phyloP scores from a whole-genome alignment of 2,113 vertebrate species.

The Epinephelus fuscoguttatus region DNA sequence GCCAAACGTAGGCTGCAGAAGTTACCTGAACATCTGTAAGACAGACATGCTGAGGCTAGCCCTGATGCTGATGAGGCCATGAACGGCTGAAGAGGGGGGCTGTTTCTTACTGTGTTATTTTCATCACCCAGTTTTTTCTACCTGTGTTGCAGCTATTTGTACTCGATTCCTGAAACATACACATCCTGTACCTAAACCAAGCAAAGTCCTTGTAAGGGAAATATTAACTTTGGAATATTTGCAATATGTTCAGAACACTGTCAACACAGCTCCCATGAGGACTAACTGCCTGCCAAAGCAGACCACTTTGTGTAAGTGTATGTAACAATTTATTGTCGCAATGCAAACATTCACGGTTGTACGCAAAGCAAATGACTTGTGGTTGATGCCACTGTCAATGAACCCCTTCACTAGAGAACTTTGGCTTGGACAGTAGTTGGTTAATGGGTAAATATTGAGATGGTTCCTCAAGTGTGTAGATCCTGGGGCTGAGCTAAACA shows the following conservation, averaged over 20 bases:
- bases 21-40: conserved; percentile 31
- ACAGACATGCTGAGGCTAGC: conserved; percentile 6
- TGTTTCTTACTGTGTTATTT: conserved; percentile 18
- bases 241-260: conserved; percentile 58
- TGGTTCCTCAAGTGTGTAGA: conserved; percentile 56
- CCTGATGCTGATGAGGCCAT: neutral
- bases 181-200: conserved; percentile 44
- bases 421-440: conserved; percentile 18
- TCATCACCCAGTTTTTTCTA: neutral
- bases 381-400: conserved; percentile 22
- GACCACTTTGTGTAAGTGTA: conserved; percentile 30
- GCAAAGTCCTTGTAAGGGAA: conserved; percentile 63
- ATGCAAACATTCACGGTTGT: conserved; percentile 57
- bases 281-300: conserved; percentile 18
- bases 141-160: conserved; percentile 23
- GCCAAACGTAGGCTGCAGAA: conserved; percentile 27
- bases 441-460: conserved; percentile 67
- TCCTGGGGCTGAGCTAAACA: conserved; percentile 40
- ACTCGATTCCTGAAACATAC: conserved; percentile 37
- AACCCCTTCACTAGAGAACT: conserved; percentile 15
- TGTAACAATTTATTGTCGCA: conserved; percentile 60
- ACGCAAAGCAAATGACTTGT: conserved; percentile 35
- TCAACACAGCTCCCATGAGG: conserved; percentile 54
- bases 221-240: conserved; percentile 59
- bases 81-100: neutral